Base-by-base conservation (phyloP, 2,888 invertebrate genomes). In the Carpatolechia fugitivella region DNA sequence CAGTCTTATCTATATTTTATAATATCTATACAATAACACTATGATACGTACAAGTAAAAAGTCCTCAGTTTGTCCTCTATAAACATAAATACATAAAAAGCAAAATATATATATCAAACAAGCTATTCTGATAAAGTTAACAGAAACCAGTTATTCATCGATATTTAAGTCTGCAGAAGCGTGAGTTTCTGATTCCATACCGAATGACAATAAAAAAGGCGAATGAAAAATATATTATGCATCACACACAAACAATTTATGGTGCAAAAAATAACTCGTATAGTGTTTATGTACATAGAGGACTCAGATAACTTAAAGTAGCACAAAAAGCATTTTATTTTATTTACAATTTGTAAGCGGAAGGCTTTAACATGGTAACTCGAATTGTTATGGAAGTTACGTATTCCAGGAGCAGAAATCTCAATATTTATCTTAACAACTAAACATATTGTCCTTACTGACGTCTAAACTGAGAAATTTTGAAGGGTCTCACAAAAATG, bases 301-400 rank as follows among this genome's bases (percentile, higher is more conserved):
- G 36, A 50, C 36, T 14, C 16, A 24, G 16, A 50, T 51, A 51
- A 48, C 24, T 52, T 54, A 54, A 54, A 71, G 60, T 65, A 76
- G 70, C 62, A 63, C 52, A 69, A 63, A 60, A 73, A 78, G 72
- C 63, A 41, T 65, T 72, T 66, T 64, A 68, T 69, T 71, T 76
- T 88, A 86, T 87, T 70, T 85, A 86, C 85, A 89, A 61, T 75
- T 76, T 65, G 41, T 71, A 59, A 83, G 82, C 82, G 62, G 77
- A 80, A 81, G 70, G 67, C 73, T 61, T 68, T 71, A 72, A 66
- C 55, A 80, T 89, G 88, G 89, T 89, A 89, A 89, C 89, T 87
- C 81, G 80, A 87, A 86, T 83, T 76, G 70, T 76, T 69, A 76
- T 76, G 76, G 74, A 80, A 78, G 74, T 79, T 78, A 79, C 78